Evolutionary conservation across 2,797 vertebrate genomes (phyloP).

Genomic region (Muraenolepis orangiensis): DNA sequence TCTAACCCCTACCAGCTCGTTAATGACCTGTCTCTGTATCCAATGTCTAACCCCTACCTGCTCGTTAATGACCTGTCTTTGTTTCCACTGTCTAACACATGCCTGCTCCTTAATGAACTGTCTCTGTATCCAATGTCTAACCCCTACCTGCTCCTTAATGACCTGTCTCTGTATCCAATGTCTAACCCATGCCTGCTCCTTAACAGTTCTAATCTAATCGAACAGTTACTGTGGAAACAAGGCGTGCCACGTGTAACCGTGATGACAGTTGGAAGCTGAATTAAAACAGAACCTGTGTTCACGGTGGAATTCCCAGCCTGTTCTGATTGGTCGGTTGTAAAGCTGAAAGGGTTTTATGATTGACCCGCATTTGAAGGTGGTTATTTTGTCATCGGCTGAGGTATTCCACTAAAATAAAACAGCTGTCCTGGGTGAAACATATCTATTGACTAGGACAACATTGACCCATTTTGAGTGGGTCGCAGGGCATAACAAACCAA

Average conservation of each 20-base stretch:
- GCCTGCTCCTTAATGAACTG: too few species aligned
- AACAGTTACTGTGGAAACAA: not conserved
- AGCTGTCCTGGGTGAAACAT: not conserved
- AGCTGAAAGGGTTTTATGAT: not conserved
- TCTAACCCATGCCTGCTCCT: too few species aligned
- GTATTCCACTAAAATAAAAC: slow-evolving; percentile 33
- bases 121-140: too few species aligned
- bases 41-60: not conserved
- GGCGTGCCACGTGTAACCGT: not conserved
- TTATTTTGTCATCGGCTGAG: slow-evolving; percentile 25
- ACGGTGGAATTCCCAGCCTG: not conserved
- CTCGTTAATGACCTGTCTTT: too few species aligned
- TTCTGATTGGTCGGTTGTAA: not conserved
- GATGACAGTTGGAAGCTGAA: not conserved
- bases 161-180: too few species aligned
- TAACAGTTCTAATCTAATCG: too few species aligned
- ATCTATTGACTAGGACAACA: not conserved
- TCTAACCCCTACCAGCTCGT: not conserved
- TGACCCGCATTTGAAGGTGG: slow-evolving; percentile 19
- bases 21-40: not conserved
- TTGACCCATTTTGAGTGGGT: too few species aligned
- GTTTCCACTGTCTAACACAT: too few species aligned
- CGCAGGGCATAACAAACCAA: too few species aligned
- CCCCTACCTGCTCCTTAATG: too few species aligned
- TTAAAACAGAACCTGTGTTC: not conserved